These are phyloP conservation scores for Platichthys stellatus DNA, from an alignment of 2,113 vertebrate species.

Conservation along the genomic window DNA sequence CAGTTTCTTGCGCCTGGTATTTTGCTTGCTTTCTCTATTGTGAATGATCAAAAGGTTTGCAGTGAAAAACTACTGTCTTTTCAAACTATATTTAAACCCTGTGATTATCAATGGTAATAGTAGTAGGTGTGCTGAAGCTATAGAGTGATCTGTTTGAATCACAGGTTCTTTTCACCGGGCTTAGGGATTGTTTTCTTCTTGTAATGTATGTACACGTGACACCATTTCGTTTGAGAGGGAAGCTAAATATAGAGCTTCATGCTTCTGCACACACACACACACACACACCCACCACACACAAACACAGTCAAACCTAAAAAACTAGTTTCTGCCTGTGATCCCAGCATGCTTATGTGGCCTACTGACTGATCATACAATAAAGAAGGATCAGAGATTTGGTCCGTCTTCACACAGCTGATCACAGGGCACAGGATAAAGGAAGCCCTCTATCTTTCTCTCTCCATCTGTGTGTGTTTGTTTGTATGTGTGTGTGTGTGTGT, in stretches of 20 bases:
- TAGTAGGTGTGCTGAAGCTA: too few relatives aligned
- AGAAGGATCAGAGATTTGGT: slow-evolving; percentile 54
- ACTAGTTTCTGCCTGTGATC: slow-evolving; percentile 27
- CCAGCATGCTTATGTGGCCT: slow-evolving; percentile 37
- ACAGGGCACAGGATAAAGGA: slow-evolving; percentile 37
- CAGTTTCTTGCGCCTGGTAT: too few relatives aligned
- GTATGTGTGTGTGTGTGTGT: too few relatives aligned
- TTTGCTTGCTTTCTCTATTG: too few relatives aligned
- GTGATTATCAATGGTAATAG: too few relatives aligned
- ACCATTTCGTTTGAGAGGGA: neutral
- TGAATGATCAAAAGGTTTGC: too few relatives aligned
- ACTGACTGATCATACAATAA: slow-evolving; percentile 53
- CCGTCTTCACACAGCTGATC: slow-evolving; percentile 26
- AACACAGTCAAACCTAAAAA: neutral
- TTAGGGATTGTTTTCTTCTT: slow-evolving; percentile 19
- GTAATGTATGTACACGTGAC: slow-evolving; percentile 33
- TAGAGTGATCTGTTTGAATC: too few relatives aligned
- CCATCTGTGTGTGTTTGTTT: neutral
- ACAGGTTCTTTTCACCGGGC: too few relatives aligned
- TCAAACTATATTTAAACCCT: too few relatives aligned
- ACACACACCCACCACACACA: neutral
- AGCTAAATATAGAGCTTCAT: slow-evolving; percentile 26
- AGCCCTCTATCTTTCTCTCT: neutral
- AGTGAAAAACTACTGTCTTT: too few relatives aligned
- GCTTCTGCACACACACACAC: neutral